phyloP scores from a whole-genome alignment of 2,113 vertebrate species.

The Anas platyrhynchos region DNA sequence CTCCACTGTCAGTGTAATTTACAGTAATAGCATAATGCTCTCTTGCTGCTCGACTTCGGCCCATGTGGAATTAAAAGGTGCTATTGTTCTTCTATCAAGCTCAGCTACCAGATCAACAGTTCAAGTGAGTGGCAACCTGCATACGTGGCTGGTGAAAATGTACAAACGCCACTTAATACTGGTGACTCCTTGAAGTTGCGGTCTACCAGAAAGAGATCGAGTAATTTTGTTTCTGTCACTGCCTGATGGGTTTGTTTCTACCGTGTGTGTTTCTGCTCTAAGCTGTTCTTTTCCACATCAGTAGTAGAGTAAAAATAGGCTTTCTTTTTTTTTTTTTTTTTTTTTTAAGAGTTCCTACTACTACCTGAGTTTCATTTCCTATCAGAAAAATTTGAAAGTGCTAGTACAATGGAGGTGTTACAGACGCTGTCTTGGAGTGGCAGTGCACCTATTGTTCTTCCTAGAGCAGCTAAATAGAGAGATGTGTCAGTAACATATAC shows the following conservation, averaged over 20 bases:
- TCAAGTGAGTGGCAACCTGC: neutral
- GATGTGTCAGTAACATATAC: neutral
- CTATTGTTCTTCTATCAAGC: neutral
- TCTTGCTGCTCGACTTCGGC: neutral
- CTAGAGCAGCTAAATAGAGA: neutral
- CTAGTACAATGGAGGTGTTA: neutral
- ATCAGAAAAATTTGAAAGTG: neutral
- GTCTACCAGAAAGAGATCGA: neutral
- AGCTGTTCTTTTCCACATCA: neutral
- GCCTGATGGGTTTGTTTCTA: neutral
- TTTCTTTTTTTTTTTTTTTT: neutral
- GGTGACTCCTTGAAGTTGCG: neutral
- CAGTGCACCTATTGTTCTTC: neutral
- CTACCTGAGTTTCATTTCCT: neutral
- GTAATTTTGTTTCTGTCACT: neutral
- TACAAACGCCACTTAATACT: neutral
- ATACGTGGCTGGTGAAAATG: neutral
- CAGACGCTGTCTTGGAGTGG: neutral
- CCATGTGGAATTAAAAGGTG: neutral
- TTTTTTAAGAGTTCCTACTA: neutral
- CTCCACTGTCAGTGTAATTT: conserved; percentile 55
- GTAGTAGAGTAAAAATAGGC: neutral
- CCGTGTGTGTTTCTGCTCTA: neutral
- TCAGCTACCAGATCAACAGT: neutral
- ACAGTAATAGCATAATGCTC: conserved; percentile 2